Evolutionary conservation across 2,888 invertebrate species (phyloP).

Genomic region (Thysanoteuthis rhombus): DNA sequence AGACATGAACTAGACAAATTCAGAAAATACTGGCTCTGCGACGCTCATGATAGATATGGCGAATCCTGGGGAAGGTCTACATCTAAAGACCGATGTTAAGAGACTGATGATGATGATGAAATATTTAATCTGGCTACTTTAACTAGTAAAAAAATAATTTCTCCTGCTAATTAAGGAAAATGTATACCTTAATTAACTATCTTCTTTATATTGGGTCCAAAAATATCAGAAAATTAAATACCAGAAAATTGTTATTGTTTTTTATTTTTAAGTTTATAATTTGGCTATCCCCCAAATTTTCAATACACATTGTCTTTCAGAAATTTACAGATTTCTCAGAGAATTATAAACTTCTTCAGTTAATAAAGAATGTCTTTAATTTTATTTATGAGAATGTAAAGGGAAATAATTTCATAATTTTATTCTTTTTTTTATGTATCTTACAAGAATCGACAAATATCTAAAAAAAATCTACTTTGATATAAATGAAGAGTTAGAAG

Average conservation of each 20-base stretch:
- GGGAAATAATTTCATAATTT: neutral
- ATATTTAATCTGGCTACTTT: too few species aligned
- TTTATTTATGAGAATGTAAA: neutral
- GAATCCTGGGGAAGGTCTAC: too few species aligned
- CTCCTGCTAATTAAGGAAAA: neutral
- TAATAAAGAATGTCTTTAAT: neutral
- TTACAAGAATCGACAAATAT: neutral
- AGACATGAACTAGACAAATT: too few species aligned
- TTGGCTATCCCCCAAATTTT: neutral
- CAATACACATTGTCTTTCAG: neutral
- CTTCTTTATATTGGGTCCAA: neutral
- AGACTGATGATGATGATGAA: too few species aligned
- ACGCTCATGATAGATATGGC: too few species aligned
- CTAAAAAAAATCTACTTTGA: neutral
- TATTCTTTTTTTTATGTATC: neutral
- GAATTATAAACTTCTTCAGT: neutral
- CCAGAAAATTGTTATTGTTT: neutral
- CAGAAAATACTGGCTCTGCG: too few species aligned
- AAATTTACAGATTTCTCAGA: neutral
- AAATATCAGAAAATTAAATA: slow-evolving; percentile 1
- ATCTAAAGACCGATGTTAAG: too few species aligned
- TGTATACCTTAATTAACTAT: neutral
- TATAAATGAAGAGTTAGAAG: neutral
- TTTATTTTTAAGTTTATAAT: neutral
- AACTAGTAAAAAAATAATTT: neutral